Evolutionary conservation across 2,113 vertebrate genomes (phyloP).

Genomic region (Lagopus leucura): DNA sequence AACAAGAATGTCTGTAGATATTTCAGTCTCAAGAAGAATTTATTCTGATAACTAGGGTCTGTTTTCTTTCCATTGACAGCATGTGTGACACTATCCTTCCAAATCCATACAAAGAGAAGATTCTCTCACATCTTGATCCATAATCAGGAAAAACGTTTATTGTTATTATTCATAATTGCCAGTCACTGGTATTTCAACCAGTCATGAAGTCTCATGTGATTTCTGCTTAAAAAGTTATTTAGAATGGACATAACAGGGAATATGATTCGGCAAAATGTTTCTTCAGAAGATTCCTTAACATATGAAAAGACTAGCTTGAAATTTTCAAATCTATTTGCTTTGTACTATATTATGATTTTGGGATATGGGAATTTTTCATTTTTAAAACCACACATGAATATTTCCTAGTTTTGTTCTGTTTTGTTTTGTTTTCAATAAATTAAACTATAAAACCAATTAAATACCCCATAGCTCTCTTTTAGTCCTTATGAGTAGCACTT

Average conservation of each 20-base stretch:
- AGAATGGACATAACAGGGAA: not conserved
- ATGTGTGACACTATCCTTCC: not conserved
- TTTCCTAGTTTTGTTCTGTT: not conserved
- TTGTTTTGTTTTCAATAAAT: too few species aligned
- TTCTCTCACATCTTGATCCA: not conserved
- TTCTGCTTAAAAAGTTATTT: not conserved
- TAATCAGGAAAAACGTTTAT: not conserved
- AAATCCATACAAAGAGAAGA: not conserved
- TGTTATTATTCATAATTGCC: not conserved
- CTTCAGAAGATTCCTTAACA: not conserved
- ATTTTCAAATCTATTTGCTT: not conserved
- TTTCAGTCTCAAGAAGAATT: not conserved
- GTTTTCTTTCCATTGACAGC: not conserved
- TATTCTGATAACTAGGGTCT: not conserved
- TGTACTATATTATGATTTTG: not conserved
- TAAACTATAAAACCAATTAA: not conserved
- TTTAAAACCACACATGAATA: not conserved
- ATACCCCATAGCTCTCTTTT: not conserved
- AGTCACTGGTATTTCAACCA: not conserved
- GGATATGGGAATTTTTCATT: not conserved
- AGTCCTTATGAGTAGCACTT: not conserved
- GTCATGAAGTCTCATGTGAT: not conserved
- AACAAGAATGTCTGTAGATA: not conserved
- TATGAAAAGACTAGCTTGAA: not conserved
- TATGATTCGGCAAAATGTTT: not conserved